phyloP scores from a whole-genome alignment of 2,797 vertebrate genomes.

The Glyptemys insculpta region DNA sequence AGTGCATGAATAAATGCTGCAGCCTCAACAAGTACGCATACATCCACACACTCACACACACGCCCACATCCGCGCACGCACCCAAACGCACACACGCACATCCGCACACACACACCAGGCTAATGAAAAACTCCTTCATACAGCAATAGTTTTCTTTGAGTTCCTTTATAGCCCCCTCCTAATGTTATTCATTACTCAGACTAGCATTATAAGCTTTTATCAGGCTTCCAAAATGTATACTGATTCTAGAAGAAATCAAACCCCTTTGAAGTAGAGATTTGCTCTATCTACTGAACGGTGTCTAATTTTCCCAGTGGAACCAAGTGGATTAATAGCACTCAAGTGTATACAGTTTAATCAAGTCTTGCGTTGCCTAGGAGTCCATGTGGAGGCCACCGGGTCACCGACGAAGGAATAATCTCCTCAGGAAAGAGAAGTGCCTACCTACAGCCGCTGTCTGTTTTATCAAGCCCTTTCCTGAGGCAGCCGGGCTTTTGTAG shows the following conservation, averaged over 20 bases:
- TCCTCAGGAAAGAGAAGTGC: constrained; percentile 67
- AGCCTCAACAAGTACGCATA: not conserved
- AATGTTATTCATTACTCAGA: not conserved
- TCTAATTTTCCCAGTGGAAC: not conserved
- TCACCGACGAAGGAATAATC: constrained; percentile 45
- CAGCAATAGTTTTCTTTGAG: fast-evolving
- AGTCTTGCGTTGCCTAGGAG: not conserved
- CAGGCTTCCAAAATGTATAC: not conserved
- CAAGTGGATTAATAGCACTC: not conserved
- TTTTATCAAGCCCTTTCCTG: not conserved
- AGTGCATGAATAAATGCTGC: fast-evolving
- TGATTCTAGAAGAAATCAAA: not conserved
- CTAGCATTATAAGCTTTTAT: not conserved
- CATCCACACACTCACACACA: too few relatives aligned
- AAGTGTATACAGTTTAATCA: not conserved
- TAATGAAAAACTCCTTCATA: not conserved
- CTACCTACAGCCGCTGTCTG: not conserved
- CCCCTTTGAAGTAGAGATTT: not conserved
- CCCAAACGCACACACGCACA: not conserved
- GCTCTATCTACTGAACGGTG: not conserved
- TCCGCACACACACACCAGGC: not conserved
- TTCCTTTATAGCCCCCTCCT: too few relatives aligned
- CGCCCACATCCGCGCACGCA: too few relatives aligned
- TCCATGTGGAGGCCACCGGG: not conserved
- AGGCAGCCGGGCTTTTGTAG: not conserved